phyloP scores from a whole-genome alignment of 2,797 vertebrate species.

The Enteromius radiatus region DNA sequence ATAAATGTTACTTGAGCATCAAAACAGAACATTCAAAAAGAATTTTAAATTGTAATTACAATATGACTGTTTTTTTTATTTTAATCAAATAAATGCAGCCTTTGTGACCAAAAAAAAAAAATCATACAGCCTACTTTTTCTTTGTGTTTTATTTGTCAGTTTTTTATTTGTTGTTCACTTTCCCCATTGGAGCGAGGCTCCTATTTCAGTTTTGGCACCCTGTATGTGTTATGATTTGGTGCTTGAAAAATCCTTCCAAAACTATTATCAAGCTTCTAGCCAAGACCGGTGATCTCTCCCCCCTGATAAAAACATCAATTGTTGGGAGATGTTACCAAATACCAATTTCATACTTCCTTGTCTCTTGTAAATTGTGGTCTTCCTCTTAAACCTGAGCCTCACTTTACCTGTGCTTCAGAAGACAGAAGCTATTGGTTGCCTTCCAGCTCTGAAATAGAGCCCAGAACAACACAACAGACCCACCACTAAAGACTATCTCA shows the following conservation, averaged over 20 bases:
- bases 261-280: constrained; percentile 32
- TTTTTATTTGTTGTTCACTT: not conserved
- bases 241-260: constrained; percentile 30
- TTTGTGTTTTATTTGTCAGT: not conserved
- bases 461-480: constrained; percentile 32
- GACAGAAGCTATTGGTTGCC: constrained; percentile 41
- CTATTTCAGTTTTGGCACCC: not conserved
- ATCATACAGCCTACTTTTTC: not conserved
- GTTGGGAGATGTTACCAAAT: constrained; percentile 21
- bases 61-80: not conserved
- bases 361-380: constrained; percentile 26
- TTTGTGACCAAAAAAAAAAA: not conserved
- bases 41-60: not conserved
- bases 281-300: constrained; percentile 1
- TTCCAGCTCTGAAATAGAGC: constrained; percentile 37
- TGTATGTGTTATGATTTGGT: constrained; percentile 14
- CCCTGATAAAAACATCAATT: constrained; percentile 39
- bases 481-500: constrained; percentile 48
- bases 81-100: not conserved
- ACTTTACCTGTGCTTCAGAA: constrained; percentile 30
- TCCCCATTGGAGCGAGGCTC: not conserved
- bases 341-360: constrained; percentile 42
- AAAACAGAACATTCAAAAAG: not conserved
- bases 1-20: not conserved
- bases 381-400: constrained; percentile 16